Evolutionary conservation across 2,888 invertebrate species (phyloP).

Genomic region (Drosophila rellima): DNA sequence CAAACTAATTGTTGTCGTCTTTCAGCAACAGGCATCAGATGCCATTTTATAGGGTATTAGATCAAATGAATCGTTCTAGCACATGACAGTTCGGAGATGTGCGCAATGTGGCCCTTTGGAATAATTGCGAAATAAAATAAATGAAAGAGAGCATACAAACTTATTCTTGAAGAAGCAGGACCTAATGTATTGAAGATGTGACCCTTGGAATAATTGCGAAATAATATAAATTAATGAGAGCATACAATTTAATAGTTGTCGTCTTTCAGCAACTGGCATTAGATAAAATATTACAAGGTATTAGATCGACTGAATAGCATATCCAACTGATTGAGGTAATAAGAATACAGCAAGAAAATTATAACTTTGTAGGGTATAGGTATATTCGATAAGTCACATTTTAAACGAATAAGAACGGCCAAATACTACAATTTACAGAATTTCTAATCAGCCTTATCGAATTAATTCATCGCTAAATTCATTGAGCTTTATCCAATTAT

Average conservation of each 20-base stretch:
- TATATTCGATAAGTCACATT: too few species aligned
- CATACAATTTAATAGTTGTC: not conserved
- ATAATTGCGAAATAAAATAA: too few species aligned
- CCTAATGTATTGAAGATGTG: slow-evolving; percentile 1
- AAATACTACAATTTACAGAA: too few species aligned
- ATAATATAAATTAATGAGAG: slow-evolving; percentile 17
- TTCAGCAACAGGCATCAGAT: slow-evolving; percentile 1
- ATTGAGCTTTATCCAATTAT: not conserved
- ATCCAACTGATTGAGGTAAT: too few species aligned
- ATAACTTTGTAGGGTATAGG: too few species aligned
- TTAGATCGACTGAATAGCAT: too few species aligned
- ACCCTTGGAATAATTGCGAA: slow-evolving; percentile 17
- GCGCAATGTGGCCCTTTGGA: too few species aligned
- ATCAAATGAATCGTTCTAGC: not conserved
- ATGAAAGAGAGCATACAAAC: too few species aligned
- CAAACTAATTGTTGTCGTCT: not conserved
- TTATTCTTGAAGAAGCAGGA: slow-evolving; percentile 38
- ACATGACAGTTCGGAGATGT: too few species aligned
- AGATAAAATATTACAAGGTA: not conserved
- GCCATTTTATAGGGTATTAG: not conserved
- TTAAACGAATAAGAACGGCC: too few species aligned
- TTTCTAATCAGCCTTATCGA: not conserved
- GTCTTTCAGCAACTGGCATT: slow-evolving; percentile 1
- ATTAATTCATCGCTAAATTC: not conserved
- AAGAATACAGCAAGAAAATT: too few species aligned